phyloP scores from a whole-genome alignment of 2,113 vertebrate genomes.

The Ardeotis arabs region DNA sequence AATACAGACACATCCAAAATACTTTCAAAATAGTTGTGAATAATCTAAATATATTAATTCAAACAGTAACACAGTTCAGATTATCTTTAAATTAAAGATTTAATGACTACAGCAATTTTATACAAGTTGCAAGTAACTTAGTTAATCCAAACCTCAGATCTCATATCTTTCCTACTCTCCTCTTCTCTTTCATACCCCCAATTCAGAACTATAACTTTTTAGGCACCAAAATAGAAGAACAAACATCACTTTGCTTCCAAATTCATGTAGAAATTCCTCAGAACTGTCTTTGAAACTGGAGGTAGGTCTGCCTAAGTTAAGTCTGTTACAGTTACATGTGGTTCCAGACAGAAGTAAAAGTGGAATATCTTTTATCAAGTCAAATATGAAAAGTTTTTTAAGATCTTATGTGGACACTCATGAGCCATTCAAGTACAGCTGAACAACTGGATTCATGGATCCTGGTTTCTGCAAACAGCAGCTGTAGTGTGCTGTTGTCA shows the following conservation, averaged over 20 bases:
- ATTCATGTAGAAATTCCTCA: background rate
- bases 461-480: constrained; percentile 20
- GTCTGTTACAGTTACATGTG: background rate
- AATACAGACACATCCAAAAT: background rate
- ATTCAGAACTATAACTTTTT: background rate
- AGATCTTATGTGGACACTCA: background rate
- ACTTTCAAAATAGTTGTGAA: background rate
- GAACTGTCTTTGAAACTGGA: background rate
- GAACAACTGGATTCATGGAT: background rate
- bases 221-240: background rate
- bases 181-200: background rate
- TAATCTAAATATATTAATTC: background rate
- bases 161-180: background rate
- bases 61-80: background rate
- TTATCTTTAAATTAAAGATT: background rate
- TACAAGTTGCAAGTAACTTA: background rate
- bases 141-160: background rate
- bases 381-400: background rate
- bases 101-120: background rate
- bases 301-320: background rate
- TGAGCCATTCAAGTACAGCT: background rate
- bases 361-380: background rate
- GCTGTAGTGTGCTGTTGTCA: constrained; percentile 48
- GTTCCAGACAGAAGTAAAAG: background rate
- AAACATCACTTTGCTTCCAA: background rate